phyloP scores from a whole-genome alignment of 2,888 invertebrate genomes.

The Papilio demoleus region DNA sequence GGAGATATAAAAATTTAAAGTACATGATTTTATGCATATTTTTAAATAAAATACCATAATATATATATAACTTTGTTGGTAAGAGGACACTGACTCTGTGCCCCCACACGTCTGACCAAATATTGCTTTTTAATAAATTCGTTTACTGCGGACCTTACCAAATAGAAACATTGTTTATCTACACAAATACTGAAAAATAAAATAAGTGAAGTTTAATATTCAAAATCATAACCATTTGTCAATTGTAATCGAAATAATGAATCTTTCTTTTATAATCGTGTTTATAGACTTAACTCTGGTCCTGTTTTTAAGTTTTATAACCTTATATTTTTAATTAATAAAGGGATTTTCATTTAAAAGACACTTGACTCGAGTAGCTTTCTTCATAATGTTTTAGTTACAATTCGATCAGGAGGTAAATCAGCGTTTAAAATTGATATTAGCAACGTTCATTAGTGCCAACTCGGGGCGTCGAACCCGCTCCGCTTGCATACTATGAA shows the following conservation, averaged over 20 bases:
- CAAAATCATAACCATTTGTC: too few species aligned
- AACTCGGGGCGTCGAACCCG: conserved; percentile 16
- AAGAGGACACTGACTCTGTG: conserved; percentile 33
- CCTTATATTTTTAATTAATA: not conserved
- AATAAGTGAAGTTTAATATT: not conserved
- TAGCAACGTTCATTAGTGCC: conserved; percentile 17
- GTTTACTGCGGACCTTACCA: conserved; percentile 15
- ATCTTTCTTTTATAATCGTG: too few species aligned
- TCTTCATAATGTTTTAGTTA: not conserved
- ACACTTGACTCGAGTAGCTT: not conserved
- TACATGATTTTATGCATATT: too few species aligned
- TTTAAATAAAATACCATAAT: not conserved
- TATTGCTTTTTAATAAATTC: conserved; percentile 21
- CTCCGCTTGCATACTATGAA: conserved; percentile 6
- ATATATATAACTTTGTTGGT: not conserved
- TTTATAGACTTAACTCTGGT: too few species aligned
- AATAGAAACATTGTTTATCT: conserved; percentile 13
- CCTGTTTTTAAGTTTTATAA: too few species aligned
- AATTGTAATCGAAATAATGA: too few species aligned
- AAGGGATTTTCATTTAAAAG: not conserved
- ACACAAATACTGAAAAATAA: conserved; percentile 1
- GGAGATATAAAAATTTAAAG: too few species aligned
- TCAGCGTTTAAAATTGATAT: conserved; percentile 6
- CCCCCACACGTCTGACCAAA: conserved; percentile 37
- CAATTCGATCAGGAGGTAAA: not conserved